These are phyloP conservation scores for Bos javanicus DNA, from an alignment of 2,113 vertebrate species.

Conservation along the genomic window DNA sequence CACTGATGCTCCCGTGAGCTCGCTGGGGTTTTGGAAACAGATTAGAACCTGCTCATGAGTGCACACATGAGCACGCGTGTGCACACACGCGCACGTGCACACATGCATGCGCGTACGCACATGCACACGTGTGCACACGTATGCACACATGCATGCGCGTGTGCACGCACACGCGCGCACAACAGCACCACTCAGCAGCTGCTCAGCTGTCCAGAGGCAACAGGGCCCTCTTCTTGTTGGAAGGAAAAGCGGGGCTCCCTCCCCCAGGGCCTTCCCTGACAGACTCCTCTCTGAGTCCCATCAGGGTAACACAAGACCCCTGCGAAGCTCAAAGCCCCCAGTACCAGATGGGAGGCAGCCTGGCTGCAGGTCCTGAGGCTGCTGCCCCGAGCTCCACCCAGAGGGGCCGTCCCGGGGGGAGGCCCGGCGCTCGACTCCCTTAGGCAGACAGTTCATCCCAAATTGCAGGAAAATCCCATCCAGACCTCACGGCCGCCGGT, in stretches of 20 bases:
- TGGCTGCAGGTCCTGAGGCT: background rate
- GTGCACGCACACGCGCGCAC: too few species aligned
- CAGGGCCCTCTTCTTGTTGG: fast-evolving
- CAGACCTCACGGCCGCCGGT: fast-evolving
- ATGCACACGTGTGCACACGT: fast-evolving
- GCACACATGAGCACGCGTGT: fast-evolving
- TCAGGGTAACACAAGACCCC: fast-evolving
- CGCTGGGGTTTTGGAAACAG: background rate
- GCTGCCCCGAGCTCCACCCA: too few species aligned
- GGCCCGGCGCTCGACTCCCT: background rate
- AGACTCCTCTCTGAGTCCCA: background rate
- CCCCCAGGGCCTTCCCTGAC: background rate
- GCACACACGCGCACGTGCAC: fast-evolving
- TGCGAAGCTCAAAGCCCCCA: background rate
- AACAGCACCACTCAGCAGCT: fast-evolving
- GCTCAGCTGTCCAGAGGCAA: background rate
- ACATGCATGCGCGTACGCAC: too few species aligned
- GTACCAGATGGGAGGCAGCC: fast-evolving
- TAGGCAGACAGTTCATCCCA: fast-evolving
- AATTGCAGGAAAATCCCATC: fast-evolving
- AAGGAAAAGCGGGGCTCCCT: background rate
- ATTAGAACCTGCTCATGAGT: background rate
- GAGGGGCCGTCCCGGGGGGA: too few species aligned
- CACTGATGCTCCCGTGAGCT: background rate
- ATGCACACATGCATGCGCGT: too few species aligned